Conservation (phyloP, 2,797 vertebrate genomes). For the Anguilla pacifica region DNA sequence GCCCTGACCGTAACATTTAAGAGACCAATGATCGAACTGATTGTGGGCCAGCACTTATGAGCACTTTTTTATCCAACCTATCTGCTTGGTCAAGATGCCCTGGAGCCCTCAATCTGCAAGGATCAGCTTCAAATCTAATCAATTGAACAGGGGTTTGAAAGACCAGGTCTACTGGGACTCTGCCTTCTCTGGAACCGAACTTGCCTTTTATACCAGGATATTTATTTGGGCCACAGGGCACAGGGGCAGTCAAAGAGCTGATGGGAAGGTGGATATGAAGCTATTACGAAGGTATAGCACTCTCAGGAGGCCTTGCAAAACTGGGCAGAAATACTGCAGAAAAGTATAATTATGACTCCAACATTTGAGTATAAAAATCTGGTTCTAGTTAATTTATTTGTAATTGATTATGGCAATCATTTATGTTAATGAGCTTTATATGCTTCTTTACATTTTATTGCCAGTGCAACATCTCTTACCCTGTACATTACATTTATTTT, state of each 20-base stretch:
- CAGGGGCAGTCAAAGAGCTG: not conserved
- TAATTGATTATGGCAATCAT: no score
- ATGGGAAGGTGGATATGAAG: not conserved
- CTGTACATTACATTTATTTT: no score
- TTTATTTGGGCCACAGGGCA: not conserved
- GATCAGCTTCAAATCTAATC: not conserved
- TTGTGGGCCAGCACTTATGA: not conserved
- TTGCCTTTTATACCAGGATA: not conserved
- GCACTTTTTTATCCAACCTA: not conserved
- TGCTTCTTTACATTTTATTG: no score
- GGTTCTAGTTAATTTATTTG: no score
- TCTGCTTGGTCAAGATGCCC: not conserved
- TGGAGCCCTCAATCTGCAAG: not conserved
- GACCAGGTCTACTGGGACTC: not conserved
- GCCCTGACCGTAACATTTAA: not conserved
- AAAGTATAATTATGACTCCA: no score
- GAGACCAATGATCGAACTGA: not conserved
- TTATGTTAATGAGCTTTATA: no score
- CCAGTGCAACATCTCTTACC: no score
- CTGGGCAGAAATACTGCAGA: no score
- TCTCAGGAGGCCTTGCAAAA: not conserved
- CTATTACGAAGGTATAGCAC: not conserved
- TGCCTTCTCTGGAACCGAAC: not conserved
- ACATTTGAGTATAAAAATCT: no score
- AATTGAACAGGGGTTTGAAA: not conserved